Evolutionary conservation across 2,113 vertebrate species (phyloP), one percentile per base, ranked within the genome.

Genomic region (Corythoichthys haematopterus): DNA sequence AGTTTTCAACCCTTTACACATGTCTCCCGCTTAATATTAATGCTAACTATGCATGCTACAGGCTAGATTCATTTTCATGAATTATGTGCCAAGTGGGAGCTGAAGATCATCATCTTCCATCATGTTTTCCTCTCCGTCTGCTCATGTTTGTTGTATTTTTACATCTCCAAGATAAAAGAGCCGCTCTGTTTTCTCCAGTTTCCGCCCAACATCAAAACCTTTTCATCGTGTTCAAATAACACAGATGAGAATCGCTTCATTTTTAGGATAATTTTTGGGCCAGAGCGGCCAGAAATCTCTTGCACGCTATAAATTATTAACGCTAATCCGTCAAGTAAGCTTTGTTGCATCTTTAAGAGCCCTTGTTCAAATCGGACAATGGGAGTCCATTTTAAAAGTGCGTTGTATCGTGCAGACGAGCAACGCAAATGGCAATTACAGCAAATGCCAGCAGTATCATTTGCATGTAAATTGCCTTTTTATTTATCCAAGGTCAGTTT

Each of bases 391-490:
- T 76, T 71, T 74, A 52, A 75, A 80, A 64, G 52, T 68, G 70
- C 64, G 48, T 75, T 74, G 69, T 74, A 70, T 68, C 46, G 48
- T 78, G 60, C 51, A 69, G 65, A 76, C 55, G 69, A 80, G 66
- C 77, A 57, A 59, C 64, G 65, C 79, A 77, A 80, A 78, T 53
- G 28, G 75, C 77, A 85, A 87, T 85, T 83, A 80, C 69, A 71
- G 68, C 51, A 82, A 84, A 89, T 83, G 79, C 62, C 76, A 83
- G 72, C 65, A 43, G 61, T 76, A 68, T 87, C 69, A 87, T 90
- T 88, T 87, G 80, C 86, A 89, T 90, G 76, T 79, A 89, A 89
- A 87, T 89, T 71, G 71, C 65, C 51, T 84, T 78, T 77, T 81
- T 68, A 79, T 80, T 80, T 75, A 72, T 56, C 63, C 72, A 65